These are phyloP conservation scores for Latrodectus geometricus DNA, from an alignment of 1,140 invertebrate species.

Conservation along the genomic window DNA sequence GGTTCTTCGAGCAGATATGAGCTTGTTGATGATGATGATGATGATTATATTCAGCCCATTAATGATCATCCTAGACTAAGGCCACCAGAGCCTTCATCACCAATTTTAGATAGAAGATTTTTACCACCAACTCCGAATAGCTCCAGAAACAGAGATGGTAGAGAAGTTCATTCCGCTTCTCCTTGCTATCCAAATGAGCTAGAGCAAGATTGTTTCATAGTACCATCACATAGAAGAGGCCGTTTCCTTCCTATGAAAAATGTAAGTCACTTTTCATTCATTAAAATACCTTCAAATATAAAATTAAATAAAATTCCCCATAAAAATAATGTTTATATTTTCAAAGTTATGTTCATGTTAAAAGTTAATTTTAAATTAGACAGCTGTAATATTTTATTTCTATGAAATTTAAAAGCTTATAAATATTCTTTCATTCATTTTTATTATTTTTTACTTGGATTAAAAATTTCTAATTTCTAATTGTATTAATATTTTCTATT, in stretches of 20 bases:
- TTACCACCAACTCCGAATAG: conserved; percentile 29
- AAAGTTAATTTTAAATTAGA: no score
- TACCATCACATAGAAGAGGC: conserved; percentile 46
- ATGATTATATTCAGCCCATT: conserved; percentile 38
- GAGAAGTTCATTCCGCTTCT: not conserved
- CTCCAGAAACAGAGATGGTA: conserved; percentile 16
- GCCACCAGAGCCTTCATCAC: conserved; percentile 45
- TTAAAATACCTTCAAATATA: no score
- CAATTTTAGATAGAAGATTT: conserved; percentile 41
- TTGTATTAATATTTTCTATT: no score
- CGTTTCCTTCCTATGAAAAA: conserved; percentile 43
- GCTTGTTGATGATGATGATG: conserved; percentile 30
- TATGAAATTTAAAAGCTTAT: no score
- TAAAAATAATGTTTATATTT: no score
- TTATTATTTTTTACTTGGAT: no score
- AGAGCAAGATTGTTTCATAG: conserved; percentile 53
- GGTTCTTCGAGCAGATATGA: conserved; percentile 35
- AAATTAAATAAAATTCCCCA: no score
- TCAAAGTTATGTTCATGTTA: no score
- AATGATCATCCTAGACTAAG: conserved; percentile 34
- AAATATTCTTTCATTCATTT: no score
- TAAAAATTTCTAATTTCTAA: no score
- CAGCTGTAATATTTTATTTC: no score
- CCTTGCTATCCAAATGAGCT: conserved; percentile 22
- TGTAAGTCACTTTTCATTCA: conserved; percentile 7